These are phyloP conservation scores for Nasonia giraulti DNA, from an alignment of 1,140 invertebrate genomes.

Conservation along the genomic window DNA sequence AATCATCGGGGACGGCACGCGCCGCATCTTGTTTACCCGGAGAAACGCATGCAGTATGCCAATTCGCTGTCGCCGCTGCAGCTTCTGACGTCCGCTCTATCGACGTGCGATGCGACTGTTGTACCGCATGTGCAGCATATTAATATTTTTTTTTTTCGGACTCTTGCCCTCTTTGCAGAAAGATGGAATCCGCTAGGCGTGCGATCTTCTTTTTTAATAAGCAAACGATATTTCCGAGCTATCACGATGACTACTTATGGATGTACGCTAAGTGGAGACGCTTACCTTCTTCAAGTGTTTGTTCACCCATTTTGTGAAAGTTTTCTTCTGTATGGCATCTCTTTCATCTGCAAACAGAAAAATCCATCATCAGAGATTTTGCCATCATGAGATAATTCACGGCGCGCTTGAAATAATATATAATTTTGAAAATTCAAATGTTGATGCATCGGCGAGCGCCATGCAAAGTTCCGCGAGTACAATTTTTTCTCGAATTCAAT, in stretches of 20 bases:
- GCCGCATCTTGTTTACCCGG: neutral
- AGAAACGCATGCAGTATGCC: neutral
- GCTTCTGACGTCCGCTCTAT: neutral
- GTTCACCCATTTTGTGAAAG: constrained; percentile 99
- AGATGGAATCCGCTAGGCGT: neutral
- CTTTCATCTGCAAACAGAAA: constrained; percentile 91
- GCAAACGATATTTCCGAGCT: neutral
- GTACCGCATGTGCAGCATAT: too few species aligned
- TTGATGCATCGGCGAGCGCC: neutral
- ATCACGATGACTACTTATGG: too few species aligned
- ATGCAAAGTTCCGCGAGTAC: too few species aligned
- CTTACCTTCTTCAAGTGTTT: constrained; percentile 99
- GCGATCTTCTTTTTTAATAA: neutral
- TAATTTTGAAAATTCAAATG: neutral
- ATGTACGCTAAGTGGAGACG: too few species aligned
- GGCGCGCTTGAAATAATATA: neutral
- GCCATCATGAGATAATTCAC: too few species aligned
- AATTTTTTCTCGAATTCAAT: too few species aligned
- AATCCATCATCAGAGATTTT: neutral
- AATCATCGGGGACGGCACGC: neutral
- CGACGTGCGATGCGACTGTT: too few species aligned
- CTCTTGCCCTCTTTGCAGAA: too few species aligned
- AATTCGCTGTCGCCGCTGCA: neutral
- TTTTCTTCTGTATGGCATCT: constrained; percentile 99
- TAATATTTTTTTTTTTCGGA: too few species aligned